Evolutionary conservation across 1,140 invertebrate genomes (phyloP), one percentile per base, ranked within the genome.

Genomic region (Drosophila punjabiensis): DNA sequence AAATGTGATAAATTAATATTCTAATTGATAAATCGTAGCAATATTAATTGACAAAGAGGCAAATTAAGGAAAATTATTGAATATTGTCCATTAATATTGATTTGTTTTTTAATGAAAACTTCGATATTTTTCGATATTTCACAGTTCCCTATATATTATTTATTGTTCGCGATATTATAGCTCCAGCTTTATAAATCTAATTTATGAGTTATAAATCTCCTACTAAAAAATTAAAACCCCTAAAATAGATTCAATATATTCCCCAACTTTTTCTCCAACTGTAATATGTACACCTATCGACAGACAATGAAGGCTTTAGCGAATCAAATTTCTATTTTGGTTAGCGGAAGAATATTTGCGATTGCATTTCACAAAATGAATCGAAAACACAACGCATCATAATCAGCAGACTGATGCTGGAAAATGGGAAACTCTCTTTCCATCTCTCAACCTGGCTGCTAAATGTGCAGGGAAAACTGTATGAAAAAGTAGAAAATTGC

Each of bases 401-500:
- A 50, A 68, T 66, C 61, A 68, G 33, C 4, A 18, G 43, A 9
- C 32, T 20, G 58, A 9, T 58, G 32, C 13, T 35, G 41, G 65
- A 18, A 39, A 45, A 69, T 65, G 32, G 59, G 18, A 61, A 69
- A 30, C 4, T 32, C 14, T 18, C 20, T n/a, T 6, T 35, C 32
- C 14, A n/a, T n/a, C 18, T 10, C 14, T 35, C 13, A 67, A 24
- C 37, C 37, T 39, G 10, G 4, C 32, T 13, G 20, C 66, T 32
- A 58, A 71, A 20, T 59, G 52, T 20, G 35, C 24, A 37, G 0
- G 55, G 58, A 61, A 55, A 67, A 61, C 62, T 39, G 52, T 65
- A 33, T 50, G 53, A 79, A 81, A 82, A 85, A 82, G 79, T 90
- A 75, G 73, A 86, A 85, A 90, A 82, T 80, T 80, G 73, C 77